A percentile compares a stretch with the other conserved stretches of the same genome.
These are phyloP conservation scores for Callithrix jacchus DNA, from an alignment of 2,113 vertebrate species.

Conservation along the genomic window DNA sequence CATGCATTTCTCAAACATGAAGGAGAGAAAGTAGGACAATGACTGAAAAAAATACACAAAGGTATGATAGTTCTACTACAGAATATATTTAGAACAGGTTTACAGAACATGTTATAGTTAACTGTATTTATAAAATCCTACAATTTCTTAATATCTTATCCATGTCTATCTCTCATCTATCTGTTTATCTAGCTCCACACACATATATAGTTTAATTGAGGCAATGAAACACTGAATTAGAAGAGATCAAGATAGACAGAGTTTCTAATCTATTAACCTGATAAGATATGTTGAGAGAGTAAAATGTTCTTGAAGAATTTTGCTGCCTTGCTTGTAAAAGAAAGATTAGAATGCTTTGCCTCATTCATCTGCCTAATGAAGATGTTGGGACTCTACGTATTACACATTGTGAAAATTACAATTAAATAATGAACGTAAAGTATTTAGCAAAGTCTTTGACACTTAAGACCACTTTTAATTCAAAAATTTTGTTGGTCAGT, in stretches of 20 bases:
- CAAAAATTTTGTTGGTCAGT: not conserved
- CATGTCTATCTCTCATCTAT: no score
- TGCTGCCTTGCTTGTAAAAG: not conserved
- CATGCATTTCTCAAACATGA: not conserved
- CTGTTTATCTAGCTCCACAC: not conserved
- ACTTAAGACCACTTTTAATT: not conserved
- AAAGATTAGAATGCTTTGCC: not conserved
- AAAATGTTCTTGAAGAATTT: not conserved
- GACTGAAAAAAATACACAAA: not conserved
- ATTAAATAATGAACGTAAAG: not conserved
- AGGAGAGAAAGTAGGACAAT: not conserved
- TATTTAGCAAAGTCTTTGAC: not conserved
- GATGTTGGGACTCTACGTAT: not conserved
- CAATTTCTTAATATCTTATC: not conserved
- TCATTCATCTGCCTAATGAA: not conserved
- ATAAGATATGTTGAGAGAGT: not conserved
- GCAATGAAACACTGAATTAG: not conserved
- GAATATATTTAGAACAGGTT: not conserved
- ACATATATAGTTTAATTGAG: not conserved
- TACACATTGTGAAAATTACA: not conserved
- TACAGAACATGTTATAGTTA: not conserved
- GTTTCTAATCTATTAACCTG: not conserved
- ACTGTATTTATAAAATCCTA: not conserved
- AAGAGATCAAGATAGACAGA: not conserved
- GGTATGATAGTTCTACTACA: not conserved